Base-by-base conservation (phyloP, 1,140 invertebrate genomes). In the Triops longicaudatus region DNA sequence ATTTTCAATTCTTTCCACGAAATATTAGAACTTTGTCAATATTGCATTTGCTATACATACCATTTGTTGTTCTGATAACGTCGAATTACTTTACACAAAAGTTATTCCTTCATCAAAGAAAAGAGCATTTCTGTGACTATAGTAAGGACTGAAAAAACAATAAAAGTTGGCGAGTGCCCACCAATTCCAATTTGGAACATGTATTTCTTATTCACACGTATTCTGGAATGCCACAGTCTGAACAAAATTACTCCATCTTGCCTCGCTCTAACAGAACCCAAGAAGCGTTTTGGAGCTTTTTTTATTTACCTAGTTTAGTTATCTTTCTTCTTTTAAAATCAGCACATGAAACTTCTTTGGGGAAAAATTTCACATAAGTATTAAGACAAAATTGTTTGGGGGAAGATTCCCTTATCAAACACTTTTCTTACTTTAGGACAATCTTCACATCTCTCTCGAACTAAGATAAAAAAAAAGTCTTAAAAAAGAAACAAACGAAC, bases 201-300 rank as follows among this genome's bases (percentile, higher is more conserved):
- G 50, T 63, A 63, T 63, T 63, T 63, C 14, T 63, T 63, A 63
- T 63, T 63, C 50, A 63, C 50, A 63, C 17, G 50, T 63, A 63
- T 63, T 63, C 50, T 63, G 50, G 50, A 63, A 63, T 63, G 50
- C 50, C 50, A 63, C 50, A 63, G 50, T 63, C 50, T 63, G 50
- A 63, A 63, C 50, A 63, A 63, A 22, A 63, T 63, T 63, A 63
- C 50, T 63, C 50, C 50, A 63, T 22, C 1, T 63, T 63, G 14
- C 50, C 50, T 63, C 50, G 50, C 50, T 63, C 50, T 63, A 63
- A 63, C n/a, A 63, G 50, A 63, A 22, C n/a, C 50, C 14, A 63
- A 63, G 50, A 63, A 63, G 50, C 50, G 50, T 22, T 37, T 37
- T 63, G n/a, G 50, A 63, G 50, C 14, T 63, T 37, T 37, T 37